Evolutionary conservation across 2,888 invertebrate genomes (phyloP).

Genomic region (Dynastes grantii): DNA sequence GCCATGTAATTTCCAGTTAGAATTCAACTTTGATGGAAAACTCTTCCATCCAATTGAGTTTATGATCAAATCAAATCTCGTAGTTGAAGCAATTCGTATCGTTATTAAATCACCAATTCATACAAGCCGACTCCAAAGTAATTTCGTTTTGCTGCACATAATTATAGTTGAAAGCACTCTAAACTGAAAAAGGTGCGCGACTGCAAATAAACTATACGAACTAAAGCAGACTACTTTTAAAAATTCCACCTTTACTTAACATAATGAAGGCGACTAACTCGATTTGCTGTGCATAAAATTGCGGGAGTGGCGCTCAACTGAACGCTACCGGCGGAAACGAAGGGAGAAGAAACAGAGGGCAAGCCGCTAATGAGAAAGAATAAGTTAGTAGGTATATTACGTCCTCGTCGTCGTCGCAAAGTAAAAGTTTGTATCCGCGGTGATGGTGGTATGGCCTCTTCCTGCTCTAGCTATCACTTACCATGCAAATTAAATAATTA

Average conservation of each 20-base stretch:
- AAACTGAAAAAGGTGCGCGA: slow-evolving; percentile 18
- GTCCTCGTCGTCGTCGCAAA: slow-evolving; percentile 57
- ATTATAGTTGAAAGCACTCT: slow-evolving; percentile 40
- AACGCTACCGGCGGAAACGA: slow-evolving; percentile 58
- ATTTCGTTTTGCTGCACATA: slow-evolving; percentile 22
- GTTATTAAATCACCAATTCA: slow-evolving; percentile 7
- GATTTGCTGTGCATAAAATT: slow-evolving; percentile 63
- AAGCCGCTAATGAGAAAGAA: slow-evolving; percentile 66
- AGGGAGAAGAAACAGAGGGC: slow-evolving; percentile 4
- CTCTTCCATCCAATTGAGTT: not conserved
- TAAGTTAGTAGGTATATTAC: slow-evolving; percentile 62
- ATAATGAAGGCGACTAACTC: slow-evolving; percentile 67
- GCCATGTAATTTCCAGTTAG: not conserved
- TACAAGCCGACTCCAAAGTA: not conserved
- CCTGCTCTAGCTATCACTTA: slow-evolving; percentile 67
- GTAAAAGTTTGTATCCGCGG: slow-evolving; percentile 64
- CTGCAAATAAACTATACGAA: slow-evolving; percentile 28
- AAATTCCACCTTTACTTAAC: slow-evolving; percentile 61
- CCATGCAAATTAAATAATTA: slow-evolving; percentile 71
- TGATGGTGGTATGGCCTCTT: slow-evolving; percentile 55
- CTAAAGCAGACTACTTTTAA: slow-evolving; percentile 48
- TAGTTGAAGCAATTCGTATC: not conserved
- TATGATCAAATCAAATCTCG: not conserved
- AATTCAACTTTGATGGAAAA: slow-evolving; percentile 27
- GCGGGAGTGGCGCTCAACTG: slow-evolving; percentile 54